A percentile compares a stretch with the other conserved stretches of the same genome.
Evolutionary conservation across 2,888 invertebrate species (phyloP).

Genomic region (Nymphalis urticae): DNA sequence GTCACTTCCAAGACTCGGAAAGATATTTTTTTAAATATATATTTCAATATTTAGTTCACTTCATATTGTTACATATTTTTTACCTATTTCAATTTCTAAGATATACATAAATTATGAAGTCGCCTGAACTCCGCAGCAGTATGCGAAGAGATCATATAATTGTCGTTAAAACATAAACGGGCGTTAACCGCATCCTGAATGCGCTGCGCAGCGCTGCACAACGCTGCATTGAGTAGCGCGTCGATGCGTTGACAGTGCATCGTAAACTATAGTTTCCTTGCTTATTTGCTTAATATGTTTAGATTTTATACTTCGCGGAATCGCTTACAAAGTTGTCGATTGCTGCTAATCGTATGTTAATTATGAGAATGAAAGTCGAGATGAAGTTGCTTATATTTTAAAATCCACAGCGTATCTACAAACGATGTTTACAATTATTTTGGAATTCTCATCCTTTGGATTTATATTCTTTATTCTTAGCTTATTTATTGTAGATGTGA

Average conservation of each 20-base stretch:
- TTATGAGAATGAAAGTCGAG: background rate
- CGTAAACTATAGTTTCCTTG: constrained; percentile 16
- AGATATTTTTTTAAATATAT: too few species aligned
- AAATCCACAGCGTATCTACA: too few species aligned
- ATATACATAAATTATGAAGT: background rate
- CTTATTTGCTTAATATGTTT: constrained; percentile 16
- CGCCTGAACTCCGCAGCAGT: constrained; percentile 14
- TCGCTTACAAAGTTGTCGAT: background rate
- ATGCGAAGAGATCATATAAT: constrained; percentile 27
- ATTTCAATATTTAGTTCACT: too few species aligned
- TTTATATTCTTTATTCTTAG: too few species aligned
- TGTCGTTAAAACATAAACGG: constrained; percentile 35
- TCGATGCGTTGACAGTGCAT: constrained; percentile 17
- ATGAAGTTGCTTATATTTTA: too few species aligned
- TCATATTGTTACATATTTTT: too few species aligned
- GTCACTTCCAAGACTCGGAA: too few species aligned
- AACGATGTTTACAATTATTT: too few species aligned
- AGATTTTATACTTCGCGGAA: constrained; percentile 3
- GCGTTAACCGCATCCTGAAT: constrained; percentile 48
- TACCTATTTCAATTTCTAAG: too few species aligned
- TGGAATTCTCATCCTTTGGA: too few species aligned
- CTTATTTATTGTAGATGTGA: too few species aligned
- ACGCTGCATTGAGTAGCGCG: constrained; percentile 36
- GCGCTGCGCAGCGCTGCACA: constrained; percentile 38
- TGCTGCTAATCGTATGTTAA: background rate